phyloP scores from a whole-genome alignment of 2,113 vertebrate species.

The Ascaphus truei region DNA sequence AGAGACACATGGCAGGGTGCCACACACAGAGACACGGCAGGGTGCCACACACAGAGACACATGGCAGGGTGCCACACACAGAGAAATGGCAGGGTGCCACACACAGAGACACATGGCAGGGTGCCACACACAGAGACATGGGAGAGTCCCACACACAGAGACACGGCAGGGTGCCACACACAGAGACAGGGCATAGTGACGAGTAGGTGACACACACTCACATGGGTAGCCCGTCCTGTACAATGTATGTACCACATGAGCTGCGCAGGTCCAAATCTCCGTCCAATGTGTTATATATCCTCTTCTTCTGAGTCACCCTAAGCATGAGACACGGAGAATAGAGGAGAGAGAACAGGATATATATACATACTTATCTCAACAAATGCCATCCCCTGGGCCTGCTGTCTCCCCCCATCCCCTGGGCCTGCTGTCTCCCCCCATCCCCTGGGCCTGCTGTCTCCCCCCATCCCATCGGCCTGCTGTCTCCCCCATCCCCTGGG shows the following conservation, averaged over 20 bases:
- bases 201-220: neutral
- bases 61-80: too few relatives aligned
- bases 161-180: neutral
- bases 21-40: too few relatives aligned
- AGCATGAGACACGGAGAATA: neutral
- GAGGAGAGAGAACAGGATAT: neutral
- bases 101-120: neutral
- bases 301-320: constrained; percentile 3
- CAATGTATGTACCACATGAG: neutral
- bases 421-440: too few relatives aligned
- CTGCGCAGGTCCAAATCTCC: neutral
- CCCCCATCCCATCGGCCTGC: too few relatives aligned
- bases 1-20: too few relatives aligned
- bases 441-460: too few relatives aligned
- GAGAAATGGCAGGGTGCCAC: neutral
- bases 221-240: neutral
- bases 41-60: too few relatives aligned
- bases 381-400: too few relatives aligned
- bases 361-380: neutral
- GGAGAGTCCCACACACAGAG: neutral
- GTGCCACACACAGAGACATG: neutral
- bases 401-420: too few relatives aligned
- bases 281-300: constrained; percentile 6
- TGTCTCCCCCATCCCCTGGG: too few relatives aligned
- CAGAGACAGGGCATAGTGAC: neutral